Evolutionary conservation across 1,140 invertebrate genomes (phyloP).

Genomic region (Vollenhovia emeryi): DNA sequence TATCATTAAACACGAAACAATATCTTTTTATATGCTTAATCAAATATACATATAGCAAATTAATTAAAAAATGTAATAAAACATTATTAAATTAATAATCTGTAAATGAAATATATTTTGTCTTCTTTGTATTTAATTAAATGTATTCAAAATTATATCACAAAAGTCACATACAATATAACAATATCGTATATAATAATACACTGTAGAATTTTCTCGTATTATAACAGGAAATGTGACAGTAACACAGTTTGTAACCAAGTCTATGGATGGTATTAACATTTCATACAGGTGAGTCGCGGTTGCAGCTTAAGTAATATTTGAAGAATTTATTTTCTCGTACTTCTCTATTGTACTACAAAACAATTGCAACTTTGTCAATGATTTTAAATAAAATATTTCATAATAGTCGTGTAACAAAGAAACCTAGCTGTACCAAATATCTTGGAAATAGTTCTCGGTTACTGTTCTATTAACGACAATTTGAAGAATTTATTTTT

Average conservation of each 20-base stretch:
- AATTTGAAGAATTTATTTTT: constrained; percentile 20
- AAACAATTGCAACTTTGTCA: not conserved
- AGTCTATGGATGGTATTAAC: not conserved
- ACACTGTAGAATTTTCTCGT: not conserved
- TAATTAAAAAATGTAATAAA: too few relatives aligned
- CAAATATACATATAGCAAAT: too few relatives aligned
- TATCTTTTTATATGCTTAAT: too few relatives aligned
- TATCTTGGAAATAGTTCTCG: not conserved
- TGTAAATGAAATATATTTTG: not conserved
- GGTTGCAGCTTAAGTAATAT: not conserved
- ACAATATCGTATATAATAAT: not conserved
- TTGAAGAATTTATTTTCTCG: not conserved
- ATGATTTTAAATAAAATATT: constrained; percentile 27
- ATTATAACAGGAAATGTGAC: not conserved
- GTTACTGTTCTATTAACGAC: constrained; percentile 5
- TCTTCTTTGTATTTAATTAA: not conserved
- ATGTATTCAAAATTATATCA: not conserved
- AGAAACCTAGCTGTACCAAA: not conserved
- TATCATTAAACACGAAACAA: not conserved
- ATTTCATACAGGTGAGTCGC: not conserved
- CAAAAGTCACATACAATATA: not conserved
- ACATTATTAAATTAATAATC: too few relatives aligned
- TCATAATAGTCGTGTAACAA: not conserved
- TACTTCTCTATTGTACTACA: too few relatives aligned
- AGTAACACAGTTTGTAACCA: not conserved